Conservation (phyloP, 1,140 invertebrate genomes). For the Physella acuta region DNA sequence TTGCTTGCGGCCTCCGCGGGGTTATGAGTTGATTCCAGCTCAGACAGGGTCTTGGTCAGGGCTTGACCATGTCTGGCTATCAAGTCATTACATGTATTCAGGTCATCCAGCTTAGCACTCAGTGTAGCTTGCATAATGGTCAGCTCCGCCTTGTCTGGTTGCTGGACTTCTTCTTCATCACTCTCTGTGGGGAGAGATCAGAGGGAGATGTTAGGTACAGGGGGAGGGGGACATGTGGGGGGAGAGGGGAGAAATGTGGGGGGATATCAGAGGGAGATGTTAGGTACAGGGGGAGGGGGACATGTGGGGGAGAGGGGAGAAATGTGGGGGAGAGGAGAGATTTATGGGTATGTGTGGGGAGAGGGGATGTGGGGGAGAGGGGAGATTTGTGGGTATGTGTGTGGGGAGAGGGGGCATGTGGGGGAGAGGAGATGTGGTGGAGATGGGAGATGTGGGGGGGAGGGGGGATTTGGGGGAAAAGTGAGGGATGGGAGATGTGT, state of each 20-base stretch:
- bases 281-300: not conserved
- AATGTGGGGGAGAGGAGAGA: conserved; percentile 39
- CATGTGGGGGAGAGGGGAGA: conserved; percentile 4
- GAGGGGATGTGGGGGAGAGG: not conserved
- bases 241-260: conserved; percentile 39
- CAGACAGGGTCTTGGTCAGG: conserved; percentile 79
- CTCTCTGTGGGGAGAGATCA: conserved; percentile 67
- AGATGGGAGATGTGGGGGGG: not conserved
- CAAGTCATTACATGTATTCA: conserved; percentile 87
- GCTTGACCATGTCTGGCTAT: conserved; percentile 83
- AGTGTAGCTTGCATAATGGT: conserved; percentile 68
- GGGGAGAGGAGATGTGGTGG: not conserved
- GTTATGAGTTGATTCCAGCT: conserved; percentile 76
- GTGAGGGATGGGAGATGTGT: not conserved
- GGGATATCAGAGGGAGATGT: not conserved
- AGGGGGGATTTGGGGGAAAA: not conserved
- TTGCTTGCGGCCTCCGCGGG: conserved; percentile 65
- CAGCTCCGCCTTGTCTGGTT: conserved; percentile 64
- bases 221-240: not conserved
- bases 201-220: not conserved
- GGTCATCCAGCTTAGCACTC: conserved; percentile 74
- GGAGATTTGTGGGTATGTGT: not conserved
- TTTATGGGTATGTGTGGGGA: not conserved
- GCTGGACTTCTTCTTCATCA: conserved; percentile 65
- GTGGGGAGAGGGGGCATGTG: no score